Evolutionary conservation across 1,140 invertebrate genomes (phyloP), one percentile per base, ranked within the genome.

Genomic region (Epicauta chinensis): DNA sequence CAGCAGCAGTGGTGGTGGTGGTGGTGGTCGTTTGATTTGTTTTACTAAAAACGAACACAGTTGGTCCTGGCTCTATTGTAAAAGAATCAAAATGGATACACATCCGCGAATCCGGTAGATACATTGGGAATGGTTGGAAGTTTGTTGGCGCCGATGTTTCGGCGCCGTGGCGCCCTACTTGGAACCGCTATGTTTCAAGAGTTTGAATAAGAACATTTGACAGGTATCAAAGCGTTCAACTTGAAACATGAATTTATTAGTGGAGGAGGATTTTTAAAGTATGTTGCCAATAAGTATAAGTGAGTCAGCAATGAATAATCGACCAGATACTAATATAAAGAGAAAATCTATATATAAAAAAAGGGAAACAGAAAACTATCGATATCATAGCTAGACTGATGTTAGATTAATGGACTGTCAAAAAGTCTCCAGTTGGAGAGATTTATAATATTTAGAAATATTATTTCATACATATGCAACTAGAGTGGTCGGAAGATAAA

Each of bases 141-240:
- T 51, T 51, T 51, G 36, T 51, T 51, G 50, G 50, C 50, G 50
- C 50, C 50, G 50, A 51, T 43, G 31, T 17, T n/a, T 34, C 43
- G 50, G 50, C 50, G 50, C 50, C 50, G 50, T 32, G 50, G 32
- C 50, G 50, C 50, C 40, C 40, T 44, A 43, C 30, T 51, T 51
- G 23, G 15, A 32, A 37, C 23, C 40, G 23, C 32, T 43, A 51
- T 44, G 40, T 42, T 42, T 37, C 32, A 34, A n/a, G 6, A 12
- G 10, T 43, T 31, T 38, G 34, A 51, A 40, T 39, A 37, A 34
- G 29, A 16, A 44, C 12, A 29, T 30, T 51, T 37, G 40, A 51
- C 31, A 37, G 40, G 40, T 44, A 49, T 40, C 17, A 32, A 32
- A 39, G 37, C 16, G 11, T 34, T 11, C 12, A 0, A 34, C 0